Evolutionary conservation across 2,888 invertebrate species (phyloP), one percentile per base, ranked within the genome.

Genomic region (Heliconius sara): DNA sequence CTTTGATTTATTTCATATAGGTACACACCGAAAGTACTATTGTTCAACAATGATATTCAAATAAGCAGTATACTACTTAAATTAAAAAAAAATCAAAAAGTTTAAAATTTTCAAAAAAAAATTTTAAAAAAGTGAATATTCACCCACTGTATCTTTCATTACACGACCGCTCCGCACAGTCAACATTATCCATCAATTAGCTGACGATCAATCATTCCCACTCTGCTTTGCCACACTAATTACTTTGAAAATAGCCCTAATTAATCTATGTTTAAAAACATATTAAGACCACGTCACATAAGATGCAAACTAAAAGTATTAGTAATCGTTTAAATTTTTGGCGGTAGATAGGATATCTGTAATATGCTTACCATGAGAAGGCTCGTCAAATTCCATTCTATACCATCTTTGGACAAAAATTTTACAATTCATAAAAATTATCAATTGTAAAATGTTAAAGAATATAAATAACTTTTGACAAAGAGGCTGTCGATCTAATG

Each of bases 111-210:
- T 22, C 13, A 57, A 30, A 57, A 30, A 57, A 22, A 3, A 25
- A 47, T n/a, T 2, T 27, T 9, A 12, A 39, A 39, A 10, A 39
- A 39, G 39, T 39, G 9, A 47, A 47, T 25, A 70, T 70, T 47
- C n/a, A 1, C 67, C 2, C 3, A n/a, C 70, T 47, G 27, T 70
- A 47, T 63, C 47, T 25, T 65, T 65, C 47, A 65, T 43, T 65
- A 65, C 43, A 65, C 65, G 75, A 65, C 47, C 39, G 3, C 66
- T 27, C 52, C 16, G 39, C 22, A 39, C 78, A 78, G 39, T 43
- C 74, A 74, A 79, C 67, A 80, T 68, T 80, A 81, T 81, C 78
- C 60, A 80, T 80, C 80, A 81, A 80, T 81, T 81, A 81, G 63
- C 25, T 68, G 60, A 68, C 76, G 76, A 81, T 81, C 76, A 76